A percentile compares a stretch with the other conserved stretches of the same genome.
phyloP scores from a whole-genome alignment of 2,888 invertebrate species.

The Spicauda simplicius region DNA sequence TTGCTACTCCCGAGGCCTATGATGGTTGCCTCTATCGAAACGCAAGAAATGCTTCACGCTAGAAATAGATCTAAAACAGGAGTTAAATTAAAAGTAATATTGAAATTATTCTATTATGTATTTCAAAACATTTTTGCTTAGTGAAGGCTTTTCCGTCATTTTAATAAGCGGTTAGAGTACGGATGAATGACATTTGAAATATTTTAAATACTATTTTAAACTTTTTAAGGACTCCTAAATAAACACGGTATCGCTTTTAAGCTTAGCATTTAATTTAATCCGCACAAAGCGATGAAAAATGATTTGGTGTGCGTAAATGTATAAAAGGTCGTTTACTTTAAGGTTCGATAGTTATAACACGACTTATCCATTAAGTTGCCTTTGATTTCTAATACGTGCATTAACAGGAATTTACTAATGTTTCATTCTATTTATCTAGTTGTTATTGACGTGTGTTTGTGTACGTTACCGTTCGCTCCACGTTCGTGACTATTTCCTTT shows the following conservation, averaged over 20 bases:
- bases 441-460: slow-evolving; percentile 28
- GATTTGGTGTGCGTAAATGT: slow-evolving; percentile 17
- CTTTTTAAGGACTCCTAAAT: background rate
- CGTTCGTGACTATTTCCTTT: slow-evolving; percentile 24
- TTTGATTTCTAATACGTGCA: slow-evolving; percentile 41
- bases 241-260: background rate
- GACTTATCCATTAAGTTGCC: slow-evolving; percentile 60
- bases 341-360: slow-evolving; percentile 59
- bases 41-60: no score
- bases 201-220: background rate
- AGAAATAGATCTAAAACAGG: no score
- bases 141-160: background rate
- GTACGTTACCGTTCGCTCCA: slow-evolving; percentile 1
- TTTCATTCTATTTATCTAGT: slow-evolving; percentile 30
- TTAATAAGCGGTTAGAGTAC: background rate
- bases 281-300: background rate
- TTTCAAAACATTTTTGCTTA: no score
- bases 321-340: slow-evolving; percentile 44
- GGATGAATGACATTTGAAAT: background rate
- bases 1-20: no score
- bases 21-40: no score
- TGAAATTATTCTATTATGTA: no score
- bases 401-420: slow-evolving; percentile 14
- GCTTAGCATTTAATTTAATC: background rate
- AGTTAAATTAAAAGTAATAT: no score